Percentiles rank a stretch among this genome's conserved stretches.
Conservation (phyloP, 1,140 invertebrate genomes). For the Drosophila athabasca region DNA sequence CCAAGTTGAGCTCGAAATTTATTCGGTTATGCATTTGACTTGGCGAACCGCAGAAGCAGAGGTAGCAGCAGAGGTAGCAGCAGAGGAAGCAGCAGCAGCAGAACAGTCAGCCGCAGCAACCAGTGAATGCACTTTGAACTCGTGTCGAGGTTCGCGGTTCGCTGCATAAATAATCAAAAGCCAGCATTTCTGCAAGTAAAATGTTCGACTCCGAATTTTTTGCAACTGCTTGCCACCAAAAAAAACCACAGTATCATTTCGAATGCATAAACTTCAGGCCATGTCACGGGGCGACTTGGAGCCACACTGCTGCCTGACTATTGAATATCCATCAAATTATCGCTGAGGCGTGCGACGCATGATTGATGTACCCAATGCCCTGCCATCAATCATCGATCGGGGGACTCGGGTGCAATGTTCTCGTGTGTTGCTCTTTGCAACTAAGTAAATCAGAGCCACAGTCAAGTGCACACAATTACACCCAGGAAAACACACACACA, state of each 20-base stretch:
- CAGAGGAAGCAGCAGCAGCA: not conserved
- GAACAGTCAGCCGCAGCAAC: constrained; percentile 16
- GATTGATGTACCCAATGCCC: constrained; percentile 50
- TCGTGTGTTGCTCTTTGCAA: constrained; percentile 9
- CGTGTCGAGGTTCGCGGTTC: constrained; percentile 27
- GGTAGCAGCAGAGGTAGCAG: not conserved
- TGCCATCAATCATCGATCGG: constrained; percentile 58
- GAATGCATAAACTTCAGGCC: constrained; percentile 14
- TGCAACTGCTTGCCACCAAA: too few relatives aligned
- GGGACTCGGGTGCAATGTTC: constrained; percentile 36
- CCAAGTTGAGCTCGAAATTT: constrained; percentile 11
- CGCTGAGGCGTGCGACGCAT: constrained; percentile 34
- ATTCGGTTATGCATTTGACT: constrained; percentile 42
- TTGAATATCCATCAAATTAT: constrained; percentile 68
- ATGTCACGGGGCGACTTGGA: not conserved
- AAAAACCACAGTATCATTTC: not conserved
- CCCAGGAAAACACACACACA: not conserved
- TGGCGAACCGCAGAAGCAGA: constrained; percentile 17
- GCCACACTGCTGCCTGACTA: not conserved
- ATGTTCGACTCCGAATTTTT: constrained; percentile 1
- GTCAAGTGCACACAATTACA: constrained; percentile 12
- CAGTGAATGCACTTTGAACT: constrained; percentile 64
- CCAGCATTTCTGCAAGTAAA: constrained; percentile 9
- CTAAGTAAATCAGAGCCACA: constrained; percentile 25
- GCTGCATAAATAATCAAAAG: constrained; percentile 47